phyloP scores from a whole-genome alignment of 2,888 invertebrate genomes.

The Xanthia togata region DNA sequence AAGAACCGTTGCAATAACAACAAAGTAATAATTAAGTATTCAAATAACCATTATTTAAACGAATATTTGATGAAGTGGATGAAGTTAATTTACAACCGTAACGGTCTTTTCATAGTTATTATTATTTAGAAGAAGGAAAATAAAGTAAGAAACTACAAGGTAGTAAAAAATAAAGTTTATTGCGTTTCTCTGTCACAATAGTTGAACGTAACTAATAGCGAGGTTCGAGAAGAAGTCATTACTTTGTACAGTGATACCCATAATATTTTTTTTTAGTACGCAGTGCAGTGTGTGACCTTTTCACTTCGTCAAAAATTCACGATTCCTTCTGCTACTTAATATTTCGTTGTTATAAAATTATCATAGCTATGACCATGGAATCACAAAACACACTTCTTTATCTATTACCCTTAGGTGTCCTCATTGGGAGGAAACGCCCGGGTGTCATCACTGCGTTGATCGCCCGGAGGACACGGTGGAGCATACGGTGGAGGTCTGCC shows the following conservation, averaged over 20 bases:
- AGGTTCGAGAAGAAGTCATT: slow-evolving; percentile 3
- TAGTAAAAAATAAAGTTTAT: slow-evolving; percentile 41
- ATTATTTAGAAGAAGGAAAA: neutral
- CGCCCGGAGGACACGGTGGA: too few species aligned
- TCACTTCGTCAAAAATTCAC: neutral
- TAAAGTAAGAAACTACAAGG: slow-evolving; percentile 3
- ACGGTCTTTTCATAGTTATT: neutral
- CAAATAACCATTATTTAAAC: slow-evolving; percentile 11
- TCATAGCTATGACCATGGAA: too few species aligned
- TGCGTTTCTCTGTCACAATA: slow-evolving; percentile 23
- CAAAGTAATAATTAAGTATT: slow-evolving; percentile 36
- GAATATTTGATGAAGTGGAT: slow-evolving; percentile 11
- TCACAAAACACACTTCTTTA: neutral
- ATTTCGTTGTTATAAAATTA: neutral
- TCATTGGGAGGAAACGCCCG: too few species aligned
- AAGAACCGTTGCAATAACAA: slow-evolving; percentile 37
- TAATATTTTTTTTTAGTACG: neutral
- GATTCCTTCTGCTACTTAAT: neutral
- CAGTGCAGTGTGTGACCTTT: neutral
- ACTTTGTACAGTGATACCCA: slow-evolving; percentile 1
- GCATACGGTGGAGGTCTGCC: too few species aligned
- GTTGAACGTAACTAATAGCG: slow-evolving; percentile 8
- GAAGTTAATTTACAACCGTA: slow-evolving; percentile 30
- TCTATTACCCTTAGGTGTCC: neutral
- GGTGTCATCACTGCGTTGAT: too few species aligned